These are phyloP conservation scores for Zelostemma sp. DNA, from an alignment of 1,140 invertebrate genomes.

Conservation along the genomic window DNA sequence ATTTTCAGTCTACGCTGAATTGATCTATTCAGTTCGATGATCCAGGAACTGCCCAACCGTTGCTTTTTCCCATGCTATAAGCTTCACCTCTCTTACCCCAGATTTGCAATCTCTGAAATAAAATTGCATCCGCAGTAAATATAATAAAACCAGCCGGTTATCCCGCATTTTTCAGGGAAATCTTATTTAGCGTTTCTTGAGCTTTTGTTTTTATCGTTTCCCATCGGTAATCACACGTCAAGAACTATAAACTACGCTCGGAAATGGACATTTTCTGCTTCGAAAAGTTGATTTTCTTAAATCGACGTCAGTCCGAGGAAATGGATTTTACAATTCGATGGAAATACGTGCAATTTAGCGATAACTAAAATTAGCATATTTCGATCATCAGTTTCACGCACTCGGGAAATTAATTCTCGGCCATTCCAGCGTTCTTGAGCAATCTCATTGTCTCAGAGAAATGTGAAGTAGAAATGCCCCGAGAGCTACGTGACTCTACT, in stretches of 20 bases:
- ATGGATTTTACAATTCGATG: no score
- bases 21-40: conserved; percentile 31
- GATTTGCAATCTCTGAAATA: conserved; percentile 41
- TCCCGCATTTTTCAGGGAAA: no score
- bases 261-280: no score
- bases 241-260: no score
- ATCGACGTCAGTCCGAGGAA: no score
- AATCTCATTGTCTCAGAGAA: conserved; percentile 18
- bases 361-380: not conserved
- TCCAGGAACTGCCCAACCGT: no score
- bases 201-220: no score
- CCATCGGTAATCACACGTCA: no score
- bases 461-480: conserved; percentile 10
- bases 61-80: conserved; percentile 10
- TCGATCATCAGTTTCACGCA: not conserved
- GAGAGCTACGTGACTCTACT: conserved; percentile 27
- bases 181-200: no score
- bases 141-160: conserved; percentile 14
- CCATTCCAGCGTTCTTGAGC: conserved; percentile 6
- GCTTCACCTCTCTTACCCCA: conserved; percentile 23
- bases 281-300: no score
- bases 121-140: conserved; percentile 35
- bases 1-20: conserved; percentile 30
- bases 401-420: conserved; percentile 24
- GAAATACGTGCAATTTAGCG: conserved; percentile 25